Conservation (phyloP, 2,888 invertebrate genomes). For the Mythimna impura region DNA sequence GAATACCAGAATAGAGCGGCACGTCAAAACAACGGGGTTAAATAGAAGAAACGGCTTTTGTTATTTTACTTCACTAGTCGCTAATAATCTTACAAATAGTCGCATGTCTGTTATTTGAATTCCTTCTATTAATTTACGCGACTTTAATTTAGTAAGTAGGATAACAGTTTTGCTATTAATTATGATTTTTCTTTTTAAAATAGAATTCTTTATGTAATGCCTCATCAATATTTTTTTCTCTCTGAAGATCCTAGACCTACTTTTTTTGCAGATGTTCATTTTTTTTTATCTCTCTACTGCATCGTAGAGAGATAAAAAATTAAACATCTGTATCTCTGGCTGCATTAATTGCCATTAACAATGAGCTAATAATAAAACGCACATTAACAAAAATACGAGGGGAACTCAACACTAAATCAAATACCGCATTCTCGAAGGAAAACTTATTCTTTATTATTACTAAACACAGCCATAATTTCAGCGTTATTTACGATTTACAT, state of each 20-base stretch:
- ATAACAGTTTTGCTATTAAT: constrained; percentile 55
- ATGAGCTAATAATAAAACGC: constrained; percentile 58
- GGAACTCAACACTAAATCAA: constrained; percentile 68
- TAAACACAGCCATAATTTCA: constrained; percentile 70
- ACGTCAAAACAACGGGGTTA: constrained; percentile 84
- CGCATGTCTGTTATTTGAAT: constrained; percentile 71
- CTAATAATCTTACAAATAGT: constrained; percentile 80
- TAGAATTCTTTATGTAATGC: constrained; percentile 11
- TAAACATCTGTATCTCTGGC: no score
- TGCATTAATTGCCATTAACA: constrained; percentile 58
- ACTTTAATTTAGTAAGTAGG: constrained; percentile 68
- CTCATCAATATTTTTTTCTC: constrained; percentile 17
- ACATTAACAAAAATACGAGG: constrained; percentile 62
- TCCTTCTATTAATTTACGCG: constrained; percentile 75
- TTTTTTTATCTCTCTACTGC: constrained; percentile 26
- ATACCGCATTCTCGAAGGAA: constrained; percentile 66
- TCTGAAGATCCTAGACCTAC: background rate
- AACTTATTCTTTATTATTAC: constrained; percentile 70
- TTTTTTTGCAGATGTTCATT: background rate
- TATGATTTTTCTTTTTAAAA: constrained; percentile 4
- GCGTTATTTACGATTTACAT: constrained; percentile 71
- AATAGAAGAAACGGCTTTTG: constrained; percentile 77
- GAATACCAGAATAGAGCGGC: constrained; percentile 81
- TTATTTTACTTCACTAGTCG: constrained; percentile 69
- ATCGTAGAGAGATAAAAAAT: background rate